Base-by-base conservation (phyloP, 1,140 invertebrate species). In the Acromyrmex echinatior region DNA sequence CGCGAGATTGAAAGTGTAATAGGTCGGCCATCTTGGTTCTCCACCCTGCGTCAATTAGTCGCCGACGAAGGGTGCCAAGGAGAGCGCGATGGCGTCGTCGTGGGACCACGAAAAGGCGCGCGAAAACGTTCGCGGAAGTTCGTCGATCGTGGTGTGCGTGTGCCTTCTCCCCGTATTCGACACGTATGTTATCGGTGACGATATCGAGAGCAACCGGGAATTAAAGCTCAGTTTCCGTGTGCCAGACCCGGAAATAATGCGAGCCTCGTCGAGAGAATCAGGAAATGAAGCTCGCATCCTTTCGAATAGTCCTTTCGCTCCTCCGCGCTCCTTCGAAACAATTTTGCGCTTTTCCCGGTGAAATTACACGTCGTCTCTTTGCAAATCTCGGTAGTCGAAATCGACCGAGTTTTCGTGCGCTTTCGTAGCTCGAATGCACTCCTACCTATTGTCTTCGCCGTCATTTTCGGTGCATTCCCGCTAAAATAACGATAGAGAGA, bases 1-100 rank as follows among this genome's bases (percentile, higher is more conserved):
- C 60, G 18, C 92, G 92, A 94, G 93, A 95, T 94, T 94, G 94
- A 93, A 94, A 94, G 92, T 93, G 94, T 94, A 94, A 95, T 95
- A 93, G 93, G 91, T 90, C 92, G 85, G 94, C 94, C 94, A 95
- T 95, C 93, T 95, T 95, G 92, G 91, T 94, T 94, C 92, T 92
- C 90, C 92, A 93, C 92, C 93, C 92, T 79, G 91, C 90, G 93
- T 93, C 93, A 93, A 94, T 94, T 94, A 94, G 93, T 94, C 91
- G 92, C 87, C 91, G 91, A 91, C 89, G 91, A 91, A 88, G 94
- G 94, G 93, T 93, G 93, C 91, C 92, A 93, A 94, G 94, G 86
- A 93, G 88, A 93, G 89, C 91, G 93, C 90, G 92, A 95, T 94
- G 93, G 94, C 93, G 93, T 92, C 93, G 87, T 39, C 45, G 45